Conservation (phyloP, 2,113 vertebrate species). For the Clinocottus analis region DNA sequence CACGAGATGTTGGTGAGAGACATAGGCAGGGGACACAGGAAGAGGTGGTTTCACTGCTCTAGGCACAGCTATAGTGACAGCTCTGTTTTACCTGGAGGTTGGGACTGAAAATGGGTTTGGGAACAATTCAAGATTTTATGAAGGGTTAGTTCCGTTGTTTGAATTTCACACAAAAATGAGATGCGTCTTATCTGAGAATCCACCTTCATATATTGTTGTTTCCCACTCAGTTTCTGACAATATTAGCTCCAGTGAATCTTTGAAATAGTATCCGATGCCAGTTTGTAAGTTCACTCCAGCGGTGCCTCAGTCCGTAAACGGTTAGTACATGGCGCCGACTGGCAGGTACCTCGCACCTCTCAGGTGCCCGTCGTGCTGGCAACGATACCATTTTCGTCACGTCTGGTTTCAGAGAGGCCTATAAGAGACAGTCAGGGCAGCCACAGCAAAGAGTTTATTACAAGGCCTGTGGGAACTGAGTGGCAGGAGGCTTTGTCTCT, state of each 20-base stretch:
- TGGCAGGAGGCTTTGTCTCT: constrained; percentile 5
- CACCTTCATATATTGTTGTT: background rate
- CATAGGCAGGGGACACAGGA: background rate
- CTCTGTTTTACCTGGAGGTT: background rate
- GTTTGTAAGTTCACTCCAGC: constrained; percentile 3
- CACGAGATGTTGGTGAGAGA: background rate
- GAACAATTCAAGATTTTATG: too few species aligned
- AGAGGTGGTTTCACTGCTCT: background rate
- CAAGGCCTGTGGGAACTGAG: constrained; percentile 15
- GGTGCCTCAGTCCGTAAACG: background rate
- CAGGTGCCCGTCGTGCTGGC: background rate
- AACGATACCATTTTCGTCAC: background rate
- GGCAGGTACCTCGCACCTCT: too few species aligned
- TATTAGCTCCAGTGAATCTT: background rate
- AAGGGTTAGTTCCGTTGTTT: too few species aligned
- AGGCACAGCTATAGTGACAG: background rate
- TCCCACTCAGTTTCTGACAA: background rate
- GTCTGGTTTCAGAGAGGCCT: constrained; percentile 31
- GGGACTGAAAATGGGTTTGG: background rate
- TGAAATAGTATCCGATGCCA: background rate
- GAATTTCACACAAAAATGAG: too few species aligned
- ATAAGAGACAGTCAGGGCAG: constrained; percentile 24
- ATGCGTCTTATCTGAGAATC: background rate
- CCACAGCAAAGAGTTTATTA: constrained; percentile 22
- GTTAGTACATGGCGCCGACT: too few species aligned